These are phyloP conservation scores for Orthosia gothica DNA, from an alignment of 2,888 invertebrate species.

Conservation along the genomic window DNA sequence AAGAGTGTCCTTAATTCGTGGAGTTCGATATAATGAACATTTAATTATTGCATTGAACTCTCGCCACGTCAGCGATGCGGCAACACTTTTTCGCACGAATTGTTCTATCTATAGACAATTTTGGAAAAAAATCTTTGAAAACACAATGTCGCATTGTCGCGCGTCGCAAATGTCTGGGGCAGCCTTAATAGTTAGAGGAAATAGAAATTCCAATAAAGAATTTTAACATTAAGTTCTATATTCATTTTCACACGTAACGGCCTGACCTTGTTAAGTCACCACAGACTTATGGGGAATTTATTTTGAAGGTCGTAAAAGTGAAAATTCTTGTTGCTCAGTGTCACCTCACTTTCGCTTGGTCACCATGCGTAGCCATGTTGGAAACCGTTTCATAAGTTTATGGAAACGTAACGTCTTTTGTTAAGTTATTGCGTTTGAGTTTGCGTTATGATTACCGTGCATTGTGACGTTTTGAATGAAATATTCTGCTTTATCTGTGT, in stretches of 20 bases:
- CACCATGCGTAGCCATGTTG: slow-evolving; percentile 59
- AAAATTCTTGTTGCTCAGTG: slow-evolving; percentile 72
- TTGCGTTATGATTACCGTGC: slow-evolving; percentile 68
- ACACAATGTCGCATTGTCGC: not conserved
- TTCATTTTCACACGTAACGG: slow-evolving; percentile 47
- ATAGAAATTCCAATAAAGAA: slow-evolving; percentile 26
- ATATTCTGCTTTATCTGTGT: slow-evolving; percentile 32
- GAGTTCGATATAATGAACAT: slow-evolving; percentile 24
- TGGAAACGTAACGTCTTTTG: slow-evolving; percentile 70
- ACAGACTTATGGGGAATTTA: slow-evolving; percentile 29
- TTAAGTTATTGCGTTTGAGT: slow-evolving; percentile 67
- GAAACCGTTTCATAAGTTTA: slow-evolving; percentile 66
- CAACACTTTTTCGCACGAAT: too few species aligned
- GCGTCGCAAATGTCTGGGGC: not conserved
- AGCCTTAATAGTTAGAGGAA: slow-evolving; percentile 29
- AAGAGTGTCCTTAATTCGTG: slow-evolving; percentile 15
- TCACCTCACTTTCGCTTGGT: slow-evolving; percentile 78
- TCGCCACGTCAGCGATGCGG: not conserved
- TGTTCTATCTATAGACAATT: too few species aligned
- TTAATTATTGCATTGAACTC: slow-evolving; percentile 26
- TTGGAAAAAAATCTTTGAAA: too few species aligned
- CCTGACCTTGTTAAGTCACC: slow-evolving; percentile 46
- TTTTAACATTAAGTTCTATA: slow-evolving; percentile 13
- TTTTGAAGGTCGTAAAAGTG: slow-evolving; percentile 77
- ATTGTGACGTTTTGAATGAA: slow-evolving; percentile 55